A percentile compares a stretch with the other conserved stretches of the same genome.
Evolutionary conservation across 1,140 invertebrate species (phyloP).

Genomic region (Papilio machaon): DNA sequence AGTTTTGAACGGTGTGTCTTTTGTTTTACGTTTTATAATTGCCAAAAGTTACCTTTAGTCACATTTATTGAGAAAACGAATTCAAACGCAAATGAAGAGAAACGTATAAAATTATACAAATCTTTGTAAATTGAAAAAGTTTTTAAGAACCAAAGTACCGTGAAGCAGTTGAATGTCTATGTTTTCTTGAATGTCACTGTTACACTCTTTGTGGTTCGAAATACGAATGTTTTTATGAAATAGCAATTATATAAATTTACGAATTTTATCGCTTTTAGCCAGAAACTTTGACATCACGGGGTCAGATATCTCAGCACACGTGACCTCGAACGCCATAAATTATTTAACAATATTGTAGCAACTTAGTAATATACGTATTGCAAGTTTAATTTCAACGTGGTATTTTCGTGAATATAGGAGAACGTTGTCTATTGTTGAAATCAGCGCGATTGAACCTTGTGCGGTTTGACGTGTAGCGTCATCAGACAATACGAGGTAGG

Average conservation of each 20-base stretch:
- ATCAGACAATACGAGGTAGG: slow-evolving; percentile 34
- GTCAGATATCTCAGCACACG: neutral
- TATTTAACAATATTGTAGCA: too few relatives aligned
- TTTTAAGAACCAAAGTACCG: neutral
- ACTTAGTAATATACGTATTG: too few relatives aligned
- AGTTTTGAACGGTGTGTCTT: neutral
- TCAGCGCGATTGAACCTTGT: neutral
- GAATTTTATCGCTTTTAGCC: neutral
- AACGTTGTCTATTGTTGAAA: neutral
- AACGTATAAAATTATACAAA: neutral
- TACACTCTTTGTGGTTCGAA: neutral
- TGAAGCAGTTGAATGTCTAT: neutral
- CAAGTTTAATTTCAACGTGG: too few relatives aligned
- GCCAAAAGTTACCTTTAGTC: neutral
- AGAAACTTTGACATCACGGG: neutral
- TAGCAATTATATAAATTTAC: neutral
- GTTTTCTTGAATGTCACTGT: neutral
- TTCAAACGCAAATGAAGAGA: neutral
- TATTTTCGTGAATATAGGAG: neutral
- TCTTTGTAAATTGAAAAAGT: neutral
- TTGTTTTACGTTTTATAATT: neutral
- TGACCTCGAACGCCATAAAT: neutral
- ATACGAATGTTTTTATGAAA: too few relatives aligned
- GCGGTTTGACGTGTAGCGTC: neutral
- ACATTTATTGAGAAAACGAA: neutral